Evolutionary conservation across 37 sponge, comb jelly and placozoan species (phyloP), one percentile per base, ranked within the genome.

Genomic region (Aphrocallistes beatrix): DNA sequence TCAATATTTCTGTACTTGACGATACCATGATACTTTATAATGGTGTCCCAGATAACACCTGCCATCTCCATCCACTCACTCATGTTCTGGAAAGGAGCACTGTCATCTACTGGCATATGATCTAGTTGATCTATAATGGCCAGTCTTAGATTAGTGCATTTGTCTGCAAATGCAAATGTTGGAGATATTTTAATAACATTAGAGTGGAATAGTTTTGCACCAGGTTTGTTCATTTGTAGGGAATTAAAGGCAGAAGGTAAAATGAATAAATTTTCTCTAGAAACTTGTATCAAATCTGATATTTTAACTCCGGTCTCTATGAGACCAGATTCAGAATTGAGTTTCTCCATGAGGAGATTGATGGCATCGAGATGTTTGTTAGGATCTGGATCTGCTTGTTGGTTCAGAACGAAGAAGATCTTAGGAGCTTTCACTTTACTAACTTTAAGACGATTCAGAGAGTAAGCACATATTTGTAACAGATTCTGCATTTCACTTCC

Each of bases 371-470:
- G 34, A 13, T 60, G 75, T 60, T 60, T 60, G 32, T 3, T 6
- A 19, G 75, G 75, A 60, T 60, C 75, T 32, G 75, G 75, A 13
- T 60, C 75, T 60, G 75, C 75, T 60, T 60, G 75, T 60, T 60
- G 75, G n/a, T 60, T 60, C 34, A 60, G 34, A 25, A 60, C 75
- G n/a, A 60, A 60, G 75, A 60, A 60, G 8, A 60, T 60, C 34
- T 60, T 60, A 6, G 75, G 75, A 32, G 75, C 32, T 19, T 19
- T 6, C n/a, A 60, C 75, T 13, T 60, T 60, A 19, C 75, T 60
- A 3, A 60, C 75, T 60, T 60, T 60, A 19, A 60, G 75, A 25
- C n/a, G 10, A 30, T 60, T 60, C 34, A 60, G 75, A 60, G 75
- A 21, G 34, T 60, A 60, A 32, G 75, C 75, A 60, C 75, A 60